Percentiles rank a stretch among this genome's conserved stretches.
Conservation (phyloP, 92 coral and sea anemone genomes). For the Siderastrea radians region DNA sequence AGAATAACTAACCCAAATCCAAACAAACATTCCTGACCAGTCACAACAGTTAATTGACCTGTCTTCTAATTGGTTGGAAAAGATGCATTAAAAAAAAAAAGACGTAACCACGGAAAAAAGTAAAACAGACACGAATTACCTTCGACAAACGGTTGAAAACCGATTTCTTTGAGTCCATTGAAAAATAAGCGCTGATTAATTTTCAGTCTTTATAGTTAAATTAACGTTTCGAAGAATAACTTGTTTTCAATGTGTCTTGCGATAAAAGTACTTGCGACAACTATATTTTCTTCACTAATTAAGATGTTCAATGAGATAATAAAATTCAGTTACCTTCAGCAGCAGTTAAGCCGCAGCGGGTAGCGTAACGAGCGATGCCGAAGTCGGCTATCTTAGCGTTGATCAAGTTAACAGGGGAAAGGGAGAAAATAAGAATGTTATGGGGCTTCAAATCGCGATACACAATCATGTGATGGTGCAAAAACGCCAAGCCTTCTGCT, state of each 20-base stretch:
- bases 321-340: slow-evolving; percentile 72
- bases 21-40: no score
- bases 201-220: no score
- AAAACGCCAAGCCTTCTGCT: slow-evolving; percentile 92
- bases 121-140: no score
- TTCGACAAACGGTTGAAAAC: neutral
- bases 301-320: neutral
- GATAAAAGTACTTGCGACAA: no score
- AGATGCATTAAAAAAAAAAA: no score
- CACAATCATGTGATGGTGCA: slow-evolving; percentile 91
- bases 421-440: slow-evolving; percentile 94
- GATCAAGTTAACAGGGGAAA: slow-evolving; percentile 82
- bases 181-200: neutral
- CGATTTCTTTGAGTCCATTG: neutral
- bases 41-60: no score
- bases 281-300: neutral
- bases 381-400: slow-evolving; percentile 98
- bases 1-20: no score
- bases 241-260: no score
- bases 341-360: slow-evolving; percentile 91
- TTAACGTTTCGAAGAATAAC: no score
- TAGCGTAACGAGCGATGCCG: slow-evolving; percentile 93
- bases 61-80: no score
- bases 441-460: slow-evolving; percentile 99
- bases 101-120: no score